Evolutionary conservation across 1,140 invertebrate species (phyloP).

Genomic region (Drosophila albomicans): DNA sequence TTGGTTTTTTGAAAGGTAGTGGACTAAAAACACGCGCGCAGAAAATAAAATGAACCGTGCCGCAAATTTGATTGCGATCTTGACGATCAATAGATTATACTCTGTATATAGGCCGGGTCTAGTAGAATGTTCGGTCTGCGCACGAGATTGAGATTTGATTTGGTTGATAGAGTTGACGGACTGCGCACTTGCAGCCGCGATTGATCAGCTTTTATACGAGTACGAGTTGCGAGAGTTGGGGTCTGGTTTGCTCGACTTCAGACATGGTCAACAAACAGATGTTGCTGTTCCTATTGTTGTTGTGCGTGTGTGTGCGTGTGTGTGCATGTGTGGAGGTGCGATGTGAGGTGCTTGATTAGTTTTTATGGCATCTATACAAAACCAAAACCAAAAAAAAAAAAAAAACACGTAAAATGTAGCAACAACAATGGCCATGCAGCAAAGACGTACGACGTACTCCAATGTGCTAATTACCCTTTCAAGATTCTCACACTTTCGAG

Average conservation of each 20-base stretch:
- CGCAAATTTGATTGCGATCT: not conserved
- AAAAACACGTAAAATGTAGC: not conserved
- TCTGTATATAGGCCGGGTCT: not conserved
- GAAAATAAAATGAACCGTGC: conserved; percentile 14
- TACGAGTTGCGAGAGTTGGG: conserved; percentile 43
- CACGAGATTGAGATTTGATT: conserved; percentile 4
- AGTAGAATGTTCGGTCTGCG: conserved; percentile 3
- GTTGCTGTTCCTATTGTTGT: not conserved
- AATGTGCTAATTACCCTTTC: conserved; percentile 76
- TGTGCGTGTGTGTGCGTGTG: too few species aligned
- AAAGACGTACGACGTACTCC: conserved; percentile 5
- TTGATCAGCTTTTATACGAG: conserved; percentile 73
- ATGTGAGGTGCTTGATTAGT: conserved; percentile 71
- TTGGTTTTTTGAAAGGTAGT: not conserved
- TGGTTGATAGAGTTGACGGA: conserved; percentile 46
- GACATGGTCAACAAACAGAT: conserved; percentile 38
- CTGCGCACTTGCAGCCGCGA: conserved; percentile 57
- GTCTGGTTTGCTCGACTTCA: conserved; percentile 39
- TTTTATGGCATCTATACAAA: conserved; percentile 62
- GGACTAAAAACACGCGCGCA: conserved; percentile 2
- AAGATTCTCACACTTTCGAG: conserved; percentile 75
- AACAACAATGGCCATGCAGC: conserved; percentile 19
- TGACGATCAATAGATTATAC: not conserved
- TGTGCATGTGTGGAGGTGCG: conserved; percentile 12
- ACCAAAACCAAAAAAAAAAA: conserved; percentile 48